Evolutionary conservation across 2,113 vertebrate genomes (phyloP), one percentile per base, ranked within the genome.

Genomic region (Fulmarus glacialis): DNA sequence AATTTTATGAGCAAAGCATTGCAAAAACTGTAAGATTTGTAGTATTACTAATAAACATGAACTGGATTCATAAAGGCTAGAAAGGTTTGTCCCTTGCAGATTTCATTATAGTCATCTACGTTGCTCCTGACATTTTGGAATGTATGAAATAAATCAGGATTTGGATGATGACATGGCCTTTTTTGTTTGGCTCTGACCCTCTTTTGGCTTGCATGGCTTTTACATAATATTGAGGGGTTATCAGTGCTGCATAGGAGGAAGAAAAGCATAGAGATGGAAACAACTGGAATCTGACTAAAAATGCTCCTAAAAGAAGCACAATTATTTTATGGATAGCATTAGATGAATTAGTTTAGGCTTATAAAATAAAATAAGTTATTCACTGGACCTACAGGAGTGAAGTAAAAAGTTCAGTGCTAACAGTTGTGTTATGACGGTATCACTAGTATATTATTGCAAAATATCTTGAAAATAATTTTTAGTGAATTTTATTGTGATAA

Each of bases 301-400:
- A 97, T 50, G 16, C 4, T 93, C 60, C 8, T 95, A 77, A 97
- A 93, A 87, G 17, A 80, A 71, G 32, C 80, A 93, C 40, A 93
- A 64, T 58, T 77, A 55, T 84, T 96, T 92, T 94, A 90, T 96
- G 78, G 68, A 77, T 97, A 80, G 32, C 30, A 58, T 67, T 95
- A 77, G 67, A 81, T 88, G 6, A 95, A 68, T 80, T 94, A 48
- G 9, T 77, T 52, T 56, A 90, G 50, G 21, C 5, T 71, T 93
- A 80, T 88, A 93, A 97, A 95, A 47, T 15, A 79, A 63, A 97
- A 96, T 42, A 50, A 53, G 34, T 72, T 95, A 67, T 92, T 91
- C 70, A 90, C 30, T 86, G 82, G 12, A 56, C 15, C 36, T 73
- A 14, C 3, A 90, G 30, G 47, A 78, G 26, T 75, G 64, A 73